Evolutionary conservation across 2,888 invertebrate genomes (phyloP), one percentile per base, ranked within the genome.

Genomic region (Ennomos erosarius): DNA sequence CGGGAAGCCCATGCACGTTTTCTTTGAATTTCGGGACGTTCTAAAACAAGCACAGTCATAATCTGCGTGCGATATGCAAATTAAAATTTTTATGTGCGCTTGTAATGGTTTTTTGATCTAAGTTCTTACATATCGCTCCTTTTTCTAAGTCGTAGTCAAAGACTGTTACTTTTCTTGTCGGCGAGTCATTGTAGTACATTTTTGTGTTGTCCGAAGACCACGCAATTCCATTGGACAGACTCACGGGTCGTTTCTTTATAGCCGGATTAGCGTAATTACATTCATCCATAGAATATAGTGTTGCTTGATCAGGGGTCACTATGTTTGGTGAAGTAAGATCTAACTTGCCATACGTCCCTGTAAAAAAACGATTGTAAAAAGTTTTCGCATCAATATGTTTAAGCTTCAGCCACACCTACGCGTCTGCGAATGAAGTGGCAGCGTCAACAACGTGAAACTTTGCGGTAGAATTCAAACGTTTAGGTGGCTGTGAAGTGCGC

Each of bases 141-240:
- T 13, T 49, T 42, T 55, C 35, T 11, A 62, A 49, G 35, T 62
- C 42, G 38, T 35, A 62, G 49, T 62, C 65, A 39, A 42, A 62
- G 11, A n/a, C 46, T 8, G 9, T 10, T 8, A 62, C 34, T 26
- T 10, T 55, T 26, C 66, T 55, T 2, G 61, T 62, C 8, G 39
- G 39, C 5, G 46, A 48, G 38, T 66, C 66, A 10, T 44, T 66
- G 47, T 61, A 61, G 45, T 55, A 66, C 57, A 66, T 52, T 37
- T 49, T 61, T 16, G n/a, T 53, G 35, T 57, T 59, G 36, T 64
- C 40, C 9, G 40, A 36, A n/a, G 66, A 61, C 44, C 47, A 64
- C 4, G 44, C 38, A n/a, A 57, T 13, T 1, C 64, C 61, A 44
- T 59, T 55, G 10, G 61, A 56, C 5, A 54, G 0, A 13, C 26